phyloP scores from a whole-genome alignment of 1,140 invertebrate genomes.

The Papilio glaucus region DNA sequence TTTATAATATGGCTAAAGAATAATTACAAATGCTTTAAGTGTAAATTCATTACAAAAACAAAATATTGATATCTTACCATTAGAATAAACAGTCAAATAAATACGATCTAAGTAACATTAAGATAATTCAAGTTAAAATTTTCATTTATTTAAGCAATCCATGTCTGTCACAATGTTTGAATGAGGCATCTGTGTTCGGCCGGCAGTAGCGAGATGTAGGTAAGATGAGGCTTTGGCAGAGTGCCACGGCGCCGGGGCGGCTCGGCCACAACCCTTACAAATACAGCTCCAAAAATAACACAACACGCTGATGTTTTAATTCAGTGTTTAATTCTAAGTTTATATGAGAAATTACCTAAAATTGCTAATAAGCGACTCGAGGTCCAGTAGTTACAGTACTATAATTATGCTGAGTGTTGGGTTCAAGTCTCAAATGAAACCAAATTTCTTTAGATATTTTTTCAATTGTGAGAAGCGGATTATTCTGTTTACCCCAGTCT shows the following conservation, averaged over 20 bases:
- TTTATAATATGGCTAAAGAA: too few species aligned
- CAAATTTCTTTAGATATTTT: too few species aligned
- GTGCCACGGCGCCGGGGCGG: slow-evolving; percentile 59
- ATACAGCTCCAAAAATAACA: slow-evolving; percentile 56
- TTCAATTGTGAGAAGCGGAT: not conserved
- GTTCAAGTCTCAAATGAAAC: too few species aligned
- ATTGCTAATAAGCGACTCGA: too few species aligned
- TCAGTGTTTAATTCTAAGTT: slow-evolving; percentile 16
- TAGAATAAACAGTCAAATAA: too few species aligned
- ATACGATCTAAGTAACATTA: too few species aligned
- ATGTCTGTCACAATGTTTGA: slow-evolving; percentile 8
- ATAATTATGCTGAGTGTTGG: too few species aligned
- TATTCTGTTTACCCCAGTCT: not conserved
- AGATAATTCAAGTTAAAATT: slow-evolving; percentile 32
- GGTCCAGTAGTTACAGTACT: too few species aligned
- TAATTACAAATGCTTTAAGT: too few species aligned
- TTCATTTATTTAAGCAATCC: slow-evolving; percentile 27
- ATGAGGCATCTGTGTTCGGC: slow-evolving; percentile 46
- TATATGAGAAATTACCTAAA: not conserved
- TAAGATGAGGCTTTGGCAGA: slow-evolving; percentile 63
- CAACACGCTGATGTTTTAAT: slow-evolving; percentile 51
- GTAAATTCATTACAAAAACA: too few species aligned
- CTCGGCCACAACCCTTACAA: slow-evolving; percentile 44
- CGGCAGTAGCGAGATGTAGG: slow-evolving; percentile 53
- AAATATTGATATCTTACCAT: too few species aligned